phyloP scores from a whole-genome alignment of 2,888 invertebrate species.

The Stenodera caucasica region DNA sequence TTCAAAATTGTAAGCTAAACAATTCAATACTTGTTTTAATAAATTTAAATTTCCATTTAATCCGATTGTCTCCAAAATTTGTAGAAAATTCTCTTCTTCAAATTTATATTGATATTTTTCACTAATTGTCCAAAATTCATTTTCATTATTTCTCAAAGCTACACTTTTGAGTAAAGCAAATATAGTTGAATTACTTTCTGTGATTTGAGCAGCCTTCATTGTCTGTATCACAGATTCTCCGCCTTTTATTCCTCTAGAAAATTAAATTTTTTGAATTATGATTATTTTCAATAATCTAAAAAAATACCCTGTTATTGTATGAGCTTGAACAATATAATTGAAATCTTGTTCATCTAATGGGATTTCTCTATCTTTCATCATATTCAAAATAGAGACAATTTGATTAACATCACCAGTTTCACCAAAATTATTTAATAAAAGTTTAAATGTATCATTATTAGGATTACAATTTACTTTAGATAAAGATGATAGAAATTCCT shows the following conservation, averaged over 20 bases:
- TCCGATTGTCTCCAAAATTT: slow-evolving; percentile 57
- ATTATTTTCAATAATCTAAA: too few relatives aligned
- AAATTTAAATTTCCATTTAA: slow-evolving; percentile 32
- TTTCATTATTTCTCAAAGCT: slow-evolving; percentile 56
- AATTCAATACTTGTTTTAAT: slow-evolving; percentile 28
- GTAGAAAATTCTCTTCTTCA: slow-evolving; percentile 51
- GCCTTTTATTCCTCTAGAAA: slow-evolving; percentile 51
- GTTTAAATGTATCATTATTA: slow-evolving; percentile 60
- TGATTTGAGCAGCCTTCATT: slow-evolving; percentile 62
- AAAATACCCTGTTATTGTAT: slow-evolving; percentile 60
- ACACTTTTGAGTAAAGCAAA: slow-evolving; percentile 59
- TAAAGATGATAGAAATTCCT: slow-evolving; percentile 58
- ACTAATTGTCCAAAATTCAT: slow-evolving; percentile 53
- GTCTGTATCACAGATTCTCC: slow-evolving; percentile 59
- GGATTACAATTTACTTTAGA: slow-evolving; percentile 50
- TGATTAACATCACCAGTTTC: slow-evolving; percentile 62
- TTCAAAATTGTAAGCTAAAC: background rate
- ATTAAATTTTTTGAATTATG: slow-evolving; percentile 34
- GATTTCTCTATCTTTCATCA: slow-evolving; percentile 61
- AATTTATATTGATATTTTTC: slow-evolving; percentile 41
- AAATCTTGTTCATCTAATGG: slow-evolving; percentile 63
- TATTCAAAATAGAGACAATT: slow-evolving; percentile 61
- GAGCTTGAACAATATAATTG: slow-evolving; percentile 63
- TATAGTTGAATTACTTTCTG: slow-evolving; percentile 57
- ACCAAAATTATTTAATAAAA: slow-evolving; percentile 62